Percentiles rank a stretch among this genome's conserved stretches.
Evolutionary conservation across 1,140 invertebrate species (phyloP).

Genomic region (Sycophila sp.): DNA sequence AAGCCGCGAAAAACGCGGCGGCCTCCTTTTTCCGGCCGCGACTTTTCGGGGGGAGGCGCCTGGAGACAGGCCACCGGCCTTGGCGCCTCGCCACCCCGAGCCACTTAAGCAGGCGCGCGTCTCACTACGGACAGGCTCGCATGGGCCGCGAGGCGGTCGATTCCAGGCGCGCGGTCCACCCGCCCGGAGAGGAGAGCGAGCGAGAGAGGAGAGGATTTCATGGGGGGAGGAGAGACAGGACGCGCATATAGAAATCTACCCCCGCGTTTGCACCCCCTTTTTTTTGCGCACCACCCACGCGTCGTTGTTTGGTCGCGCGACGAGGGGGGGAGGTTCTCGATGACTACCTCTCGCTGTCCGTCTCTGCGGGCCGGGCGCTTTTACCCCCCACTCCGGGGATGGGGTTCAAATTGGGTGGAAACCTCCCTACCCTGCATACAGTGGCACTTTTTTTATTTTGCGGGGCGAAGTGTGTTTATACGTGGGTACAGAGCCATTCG

Average conservation of each 20-base stretch:
- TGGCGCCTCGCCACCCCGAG: slow-evolving; percentile 37
- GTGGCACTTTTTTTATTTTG: too few species aligned
- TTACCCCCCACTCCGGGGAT: too few species aligned
- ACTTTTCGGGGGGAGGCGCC: slow-evolving; percentile 49
- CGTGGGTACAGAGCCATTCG: slow-evolving; percentile 7
- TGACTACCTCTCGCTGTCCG: too few species aligned
- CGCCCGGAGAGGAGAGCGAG: too few species aligned
- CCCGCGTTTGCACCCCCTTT: slow-evolving; percentile 23
- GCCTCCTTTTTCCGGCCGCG: slow-evolving; percentile 57
- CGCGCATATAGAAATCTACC: neutral
- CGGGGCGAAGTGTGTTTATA: slow-evolving; percentile 28
- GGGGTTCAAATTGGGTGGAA: too few species aligned
- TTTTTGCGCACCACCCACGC: slow-evolving; percentile 25
- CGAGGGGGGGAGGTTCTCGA: too few species aligned
- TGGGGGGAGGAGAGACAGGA: neutral
- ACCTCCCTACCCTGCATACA: too few species aligned
- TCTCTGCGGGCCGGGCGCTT: too few species aligned
- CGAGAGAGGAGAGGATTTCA: too few species aligned
- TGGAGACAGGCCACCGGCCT: slow-evolving; percentile 51
- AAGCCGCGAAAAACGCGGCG: slow-evolving; percentile 56
- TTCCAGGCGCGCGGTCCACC: neutral
- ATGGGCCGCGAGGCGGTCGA: slow-evolving; percentile 41
- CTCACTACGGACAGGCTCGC: slow-evolving; percentile 60
- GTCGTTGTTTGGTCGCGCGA: neutral
- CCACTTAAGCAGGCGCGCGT: slow-evolving; percentile 62